Base-by-base conservation (phyloP, 2,113 vertebrate species). In the Zosterops hypoxanthus region DNA sequence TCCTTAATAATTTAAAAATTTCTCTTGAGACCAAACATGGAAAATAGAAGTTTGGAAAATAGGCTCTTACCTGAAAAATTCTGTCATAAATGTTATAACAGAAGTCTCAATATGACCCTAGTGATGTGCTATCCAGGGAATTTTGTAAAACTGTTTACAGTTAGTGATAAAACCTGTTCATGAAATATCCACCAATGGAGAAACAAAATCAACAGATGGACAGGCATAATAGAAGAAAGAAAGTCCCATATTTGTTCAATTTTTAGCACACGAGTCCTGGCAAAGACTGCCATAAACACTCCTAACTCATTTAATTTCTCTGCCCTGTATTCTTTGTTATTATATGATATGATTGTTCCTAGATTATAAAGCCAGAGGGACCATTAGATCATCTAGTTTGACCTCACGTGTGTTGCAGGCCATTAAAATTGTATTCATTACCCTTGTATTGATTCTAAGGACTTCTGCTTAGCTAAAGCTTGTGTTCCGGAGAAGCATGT, bases 351-450 rank as follows among this genome's bases (percentile, higher is more conserved):
- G 50, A 73, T 61, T 78, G 29, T 55, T 81, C 26, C 66, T 94
- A 55, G 66, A 66, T 91, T 90, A 71, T 61, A 82, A 73, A 92
- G 34, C 82, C 85, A 41, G 50, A 82, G 71, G 55, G 73, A 94
- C 66, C 53, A 34, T 72, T 89, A 87, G 65, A 76, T 95, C 81
- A 69, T 80, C 46, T 70, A 46, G 23, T 80, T 77, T 91, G 82
- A 92, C 91, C 84, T 91, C 46, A 22, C 0, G 0, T 69, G 29
- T 83, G 44, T 82, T 88, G 50, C 63, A 86, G 84, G 68, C 65
- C 85, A 66, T 94, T 95, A 86, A 90, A 88, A 94, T 70, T 73
- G 76, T 70, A 44, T 94, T 95, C 71, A 89, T 95, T 91, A 91
- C 29, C 42, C 29, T 61, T 41, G 50, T 87, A 94, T 87, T 88